A percentile compares a stretch with the other conserved stretches of the same genome.
These are phyloP conservation scores for Anguilla rostrata DNA, from an alignment of 2,113 vertebrate genomes.

Conservation along the genomic window DNA sequence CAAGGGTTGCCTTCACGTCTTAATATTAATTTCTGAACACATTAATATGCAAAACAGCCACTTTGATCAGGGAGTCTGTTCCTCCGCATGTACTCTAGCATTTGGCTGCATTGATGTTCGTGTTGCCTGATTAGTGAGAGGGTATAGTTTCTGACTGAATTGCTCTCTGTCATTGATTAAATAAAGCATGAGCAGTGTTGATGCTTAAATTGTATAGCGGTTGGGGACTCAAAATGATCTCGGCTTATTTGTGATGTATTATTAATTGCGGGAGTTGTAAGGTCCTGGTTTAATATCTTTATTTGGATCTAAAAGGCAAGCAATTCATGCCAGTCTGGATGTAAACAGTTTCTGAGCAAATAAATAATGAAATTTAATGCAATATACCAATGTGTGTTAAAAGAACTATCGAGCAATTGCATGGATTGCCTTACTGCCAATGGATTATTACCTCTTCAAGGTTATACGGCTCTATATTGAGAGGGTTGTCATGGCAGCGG, in stretches of 20 bases:
- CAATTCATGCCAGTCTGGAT: background rate
- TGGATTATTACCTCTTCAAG: background rate
- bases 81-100: background rate
- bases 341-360: background rate
- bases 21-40: background rate
- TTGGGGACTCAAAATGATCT: background rate
- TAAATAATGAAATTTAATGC: background rate
- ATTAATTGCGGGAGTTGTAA: background rate
- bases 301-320: background rate
- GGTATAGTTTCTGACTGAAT: background rate
- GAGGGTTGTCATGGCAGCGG: background rate
- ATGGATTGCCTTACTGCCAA: background rate
- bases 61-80: background rate
- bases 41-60: background rate
- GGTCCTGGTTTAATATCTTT: background rate
- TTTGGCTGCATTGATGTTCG: background rate
- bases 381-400: background rate
- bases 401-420: background rate
- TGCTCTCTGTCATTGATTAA: background rate
- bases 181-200: background rate
- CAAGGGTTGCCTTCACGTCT: background rate
- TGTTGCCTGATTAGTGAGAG: background rate
- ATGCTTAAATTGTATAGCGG: background rate
- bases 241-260: background rate
- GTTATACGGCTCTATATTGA: background rate